Evolutionary conservation across 2,888 invertebrate species (phyloP), one percentile per base, ranked within the genome.

Genomic region (Rhorus exstirpatorius): DNA sequence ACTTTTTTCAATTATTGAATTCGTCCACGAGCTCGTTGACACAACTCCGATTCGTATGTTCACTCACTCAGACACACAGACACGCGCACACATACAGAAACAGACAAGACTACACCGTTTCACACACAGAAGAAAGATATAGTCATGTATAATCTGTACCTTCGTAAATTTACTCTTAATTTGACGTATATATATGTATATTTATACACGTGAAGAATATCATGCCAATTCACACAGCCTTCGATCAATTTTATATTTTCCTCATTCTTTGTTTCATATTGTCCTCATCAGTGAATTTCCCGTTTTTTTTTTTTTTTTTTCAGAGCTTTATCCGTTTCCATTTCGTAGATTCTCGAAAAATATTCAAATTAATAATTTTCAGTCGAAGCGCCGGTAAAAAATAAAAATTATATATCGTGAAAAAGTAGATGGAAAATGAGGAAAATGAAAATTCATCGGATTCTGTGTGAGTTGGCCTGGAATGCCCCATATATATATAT

Each of bases 121-220:
- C 75, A 75, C 79, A 67, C 46, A 61, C 81, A 74, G 81, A 81
- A 85, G 80, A 83, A 83, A 83, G 76, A 76, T 82, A 76, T 83
- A 77, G 68, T 81, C 82, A 74, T 82, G 80, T 75, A 74, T 70
- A 79, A 82, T 79, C 78, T 71, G 79, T 71, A 79, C 74, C 78
- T 78, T 65, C 65, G 70, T 75, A 75, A 79, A 63, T 79, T 35
- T 75, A 70, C 65, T 78, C 77, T 75, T 77, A 75, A 79, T 49
- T 58, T 77, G 63, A 74, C 67, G 60, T 85, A 84, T 80, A 79
- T 77, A 81, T 82, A 77, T 61, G 81, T 84, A 68, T n/a, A n/a
- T n/a, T n/a, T 70, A 58, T 72, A 70, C 44, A 71, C 53, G 14
- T 41, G 44, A 24, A 38, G 26, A 17, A 8, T 31, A 26, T n/a